Evolutionary conservation across 2,888 invertebrate genomes (phyloP).

Genomic region (Xestobium rufovillosum): DNA sequence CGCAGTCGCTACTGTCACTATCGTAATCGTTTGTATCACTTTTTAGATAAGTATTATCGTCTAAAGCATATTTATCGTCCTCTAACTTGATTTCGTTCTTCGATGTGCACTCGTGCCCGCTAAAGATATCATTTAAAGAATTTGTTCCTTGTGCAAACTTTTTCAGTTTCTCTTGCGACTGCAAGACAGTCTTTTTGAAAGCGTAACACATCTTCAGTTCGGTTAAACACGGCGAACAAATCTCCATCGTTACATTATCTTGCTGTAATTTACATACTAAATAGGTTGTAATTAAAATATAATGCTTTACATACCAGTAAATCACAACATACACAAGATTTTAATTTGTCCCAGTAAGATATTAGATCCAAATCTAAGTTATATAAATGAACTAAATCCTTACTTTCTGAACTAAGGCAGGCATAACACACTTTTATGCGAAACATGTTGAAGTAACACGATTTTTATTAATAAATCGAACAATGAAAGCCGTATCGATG

Average conservation of each 20-base stretch:
- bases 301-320: constrained; percentile 19
- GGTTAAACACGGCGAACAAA: constrained; percentile 26
- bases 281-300: not conserved
- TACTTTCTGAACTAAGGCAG: not conserved
- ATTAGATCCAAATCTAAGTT: constrained; percentile 24
- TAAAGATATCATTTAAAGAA: not conserved
- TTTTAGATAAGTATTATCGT: constrained; percentile 5
- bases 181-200: constrained; percentile 28
- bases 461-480: too few relatives aligned
- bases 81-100: constrained; percentile 1
- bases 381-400: not conserved
- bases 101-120: constrained; percentile 5
- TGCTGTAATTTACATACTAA: constrained; percentile 21
- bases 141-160: constrained; percentile 4
- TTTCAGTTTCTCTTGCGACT: constrained; percentile 26
- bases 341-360: constrained; percentile 26
- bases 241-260: constrained; percentile 20
- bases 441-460: too few relatives aligned
- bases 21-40: not conserved
- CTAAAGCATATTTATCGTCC: not conserved
- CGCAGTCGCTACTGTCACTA: constrained; percentile 12
- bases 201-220: constrained; percentile 25
- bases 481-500: too few relatives aligned
- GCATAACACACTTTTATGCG: constrained; percentile 1
- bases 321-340: constrained; percentile 21